Base-by-base conservation (phyloP, 64 coral and sea anemone species). In the Catalaphyllia jardinei region DNA sequence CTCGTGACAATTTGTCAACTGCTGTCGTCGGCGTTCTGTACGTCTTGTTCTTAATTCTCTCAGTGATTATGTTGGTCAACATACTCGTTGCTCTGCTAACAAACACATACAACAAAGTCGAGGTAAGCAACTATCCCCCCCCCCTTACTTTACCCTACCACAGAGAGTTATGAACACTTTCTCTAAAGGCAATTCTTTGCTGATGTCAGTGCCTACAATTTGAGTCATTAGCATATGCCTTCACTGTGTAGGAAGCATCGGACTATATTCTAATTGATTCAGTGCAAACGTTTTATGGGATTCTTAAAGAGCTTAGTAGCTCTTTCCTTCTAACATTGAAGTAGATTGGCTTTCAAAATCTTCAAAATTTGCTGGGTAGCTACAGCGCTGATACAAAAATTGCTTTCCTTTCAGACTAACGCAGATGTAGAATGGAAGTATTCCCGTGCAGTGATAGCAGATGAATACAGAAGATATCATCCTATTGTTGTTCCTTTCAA, bases 41-140 rank as follows among this genome's bases (percentile, higher is more conserved):
- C 64, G 50, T 59, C 1, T 16, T 75, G 4, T 91, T 91, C 72
- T 63, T 91, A 16, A 76, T 91, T 63, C 17, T 91, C 15, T 71
- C 67, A 4, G 79, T 91, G 29, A 85, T 91, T 75, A 91, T 91
- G 89, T 16, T 91, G 79, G 29, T 91, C 54, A 91, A 91, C 79
- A 75, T 85, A 57, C 78, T 91, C 6, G 80, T 91, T 18, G 89
- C 89, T 76, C 59, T 91, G 69, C 79, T 91, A 20, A 83, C 78
- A 4, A 91, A 85, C 16, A 85, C 89, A 20, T 91, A 91, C 79
- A n/a, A 85, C 14, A 72, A 91, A 67, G 80, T 91, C 4, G 71
- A 91, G 80, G 89, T 91, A 91, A 88, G 31, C 9, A 73, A 62
- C 18, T 0, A 24, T 6, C 3, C 2, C n/a, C 33, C 20, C n/a